A percentile compares a stretch with the other conserved stretches of the same genome.
Evolutionary conservation across 1,140 invertebrate species (phyloP).

Genomic region (Trichogramma pretiosum): DNA sequence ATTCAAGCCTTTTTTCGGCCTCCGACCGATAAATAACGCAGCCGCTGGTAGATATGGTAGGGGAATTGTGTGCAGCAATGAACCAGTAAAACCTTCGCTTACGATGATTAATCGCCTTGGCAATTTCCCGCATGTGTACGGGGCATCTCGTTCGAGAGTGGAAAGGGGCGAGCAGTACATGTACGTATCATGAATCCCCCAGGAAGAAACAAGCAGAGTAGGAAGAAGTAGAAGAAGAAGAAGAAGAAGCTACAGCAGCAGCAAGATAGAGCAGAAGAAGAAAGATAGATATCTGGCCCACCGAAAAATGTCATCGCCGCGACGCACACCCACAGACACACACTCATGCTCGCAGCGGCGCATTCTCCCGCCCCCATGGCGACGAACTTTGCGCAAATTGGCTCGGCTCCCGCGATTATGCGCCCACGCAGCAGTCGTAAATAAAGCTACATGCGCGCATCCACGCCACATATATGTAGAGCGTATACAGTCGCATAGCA

Average conservation of each 20-base stretch:
- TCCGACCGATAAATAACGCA: too few relatives aligned
- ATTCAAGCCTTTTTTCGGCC: too few relatives aligned
- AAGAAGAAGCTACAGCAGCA: too few relatives aligned
- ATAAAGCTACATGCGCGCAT: too few relatives aligned
- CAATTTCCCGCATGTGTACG: constrained; percentile 16
- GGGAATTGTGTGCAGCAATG: too few relatives aligned
- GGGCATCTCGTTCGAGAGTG: too few relatives aligned
- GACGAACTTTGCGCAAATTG: too few relatives aligned
- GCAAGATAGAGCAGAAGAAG: constrained; percentile 9
- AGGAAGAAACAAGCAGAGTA: constrained; percentile 6
- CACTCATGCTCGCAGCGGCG: neutral
- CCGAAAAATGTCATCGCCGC: neutral
- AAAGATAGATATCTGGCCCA: constrained; percentile 12
- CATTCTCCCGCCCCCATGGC: neutral
- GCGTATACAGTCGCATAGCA: constrained; percentile 8
- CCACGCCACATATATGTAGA: constrained; percentile 14
- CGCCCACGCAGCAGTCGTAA: too few relatives aligned
- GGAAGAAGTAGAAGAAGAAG: constrained; percentile 5
- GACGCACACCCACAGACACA: neutral
- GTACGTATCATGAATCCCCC: too few relatives aligned
- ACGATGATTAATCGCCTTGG: constrained; percentile 10
- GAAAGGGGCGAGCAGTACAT: too few relatives aligned
- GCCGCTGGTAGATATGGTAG: too few relatives aligned
- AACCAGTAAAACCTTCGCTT: too few relatives aligned
- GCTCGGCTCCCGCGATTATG: constrained; percentile 19